Percentiles rank a stretch among this genome's conserved stretches.
Conservation (phyloP, 2,797 vertebrate genomes). For the Amazonetta brasiliensis region DNA sequence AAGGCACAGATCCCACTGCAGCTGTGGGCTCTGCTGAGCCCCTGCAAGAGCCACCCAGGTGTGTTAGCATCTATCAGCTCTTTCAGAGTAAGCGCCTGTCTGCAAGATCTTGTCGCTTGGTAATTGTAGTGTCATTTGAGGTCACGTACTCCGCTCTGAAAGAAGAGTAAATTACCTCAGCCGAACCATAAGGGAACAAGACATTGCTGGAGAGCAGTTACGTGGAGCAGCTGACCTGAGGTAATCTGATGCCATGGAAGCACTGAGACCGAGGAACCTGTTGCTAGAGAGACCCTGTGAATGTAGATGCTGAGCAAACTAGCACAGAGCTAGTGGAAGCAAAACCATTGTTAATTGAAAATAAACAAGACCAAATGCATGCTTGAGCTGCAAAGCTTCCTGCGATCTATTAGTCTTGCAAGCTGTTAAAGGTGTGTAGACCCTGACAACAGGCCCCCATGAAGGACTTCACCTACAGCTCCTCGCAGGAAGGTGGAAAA, state of each 20-base stretch:
- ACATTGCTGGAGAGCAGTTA: not conserved
- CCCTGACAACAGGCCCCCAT: not conserved
- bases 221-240: not conserved
- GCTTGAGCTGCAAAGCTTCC: slow-evolving; percentile 5
- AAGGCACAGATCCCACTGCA: not conserved
- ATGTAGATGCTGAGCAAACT: not conserved
- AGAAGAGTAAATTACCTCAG: not conserved
- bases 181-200: not conserved
- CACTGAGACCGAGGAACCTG: not conserved
- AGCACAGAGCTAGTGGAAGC: not conserved
- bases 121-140: not conserved
- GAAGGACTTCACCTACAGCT: not conserved
- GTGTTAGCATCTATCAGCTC: accelerated
- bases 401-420: not conserved
- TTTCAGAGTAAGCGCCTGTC: not conserved
- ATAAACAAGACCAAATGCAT: not conserved
- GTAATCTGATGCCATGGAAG: not conserved
- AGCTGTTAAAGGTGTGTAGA: not conserved
- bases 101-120: not conserved
- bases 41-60: accelerated
- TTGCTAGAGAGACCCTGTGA: not conserved
- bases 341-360: not conserved
- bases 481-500: slow-evolving; percentile 8
- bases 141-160: not conserved
- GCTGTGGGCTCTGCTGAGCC: not conserved